Percentiles rank a stretch among this genome's conserved stretches.
phyloP scores from a whole-genome alignment of 2,113 vertebrate species.

The Tachuris rubrigastra region DNA sequence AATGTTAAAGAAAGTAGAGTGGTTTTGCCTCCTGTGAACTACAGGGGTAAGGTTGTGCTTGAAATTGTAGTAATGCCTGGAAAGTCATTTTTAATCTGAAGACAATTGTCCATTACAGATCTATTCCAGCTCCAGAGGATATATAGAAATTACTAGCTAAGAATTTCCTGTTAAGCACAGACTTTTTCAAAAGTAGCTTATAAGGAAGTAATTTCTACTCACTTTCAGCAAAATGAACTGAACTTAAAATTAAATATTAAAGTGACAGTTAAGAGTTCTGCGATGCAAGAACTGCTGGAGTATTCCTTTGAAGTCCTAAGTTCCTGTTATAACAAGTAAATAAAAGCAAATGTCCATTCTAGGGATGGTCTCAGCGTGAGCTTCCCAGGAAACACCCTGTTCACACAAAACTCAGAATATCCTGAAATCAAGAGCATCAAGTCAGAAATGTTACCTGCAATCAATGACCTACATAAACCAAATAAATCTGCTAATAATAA shows the following conservation, averaged over 20 bases:
- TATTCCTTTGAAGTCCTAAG: neutral
- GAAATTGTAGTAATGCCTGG: neutral
- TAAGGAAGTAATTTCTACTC: neutral
- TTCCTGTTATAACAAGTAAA: neutral
- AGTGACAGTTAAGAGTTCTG: neutral
- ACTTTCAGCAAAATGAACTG: neutral
- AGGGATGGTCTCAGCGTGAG: neutral
- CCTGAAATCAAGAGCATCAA: neutral
- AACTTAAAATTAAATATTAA: neutral
- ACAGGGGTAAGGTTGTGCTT: neutral
- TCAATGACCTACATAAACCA: neutral
- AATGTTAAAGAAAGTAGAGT: conserved; percentile 48
- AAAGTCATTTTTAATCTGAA: conserved; percentile 14
- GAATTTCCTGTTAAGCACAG: neutral
- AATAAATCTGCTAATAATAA: neutral
- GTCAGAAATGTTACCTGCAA: neutral
- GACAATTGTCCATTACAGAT: neutral
- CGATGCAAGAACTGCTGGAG: neutral
- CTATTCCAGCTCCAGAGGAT: neutral
- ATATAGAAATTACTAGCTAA: neutral
- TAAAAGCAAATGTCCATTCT: neutral
- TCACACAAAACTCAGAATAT: neutral
- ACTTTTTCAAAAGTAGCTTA: neutral
- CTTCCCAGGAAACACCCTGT: neutral
- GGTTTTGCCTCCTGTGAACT: conserved; percentile 4